phyloP scores from a whole-genome alignment of 2,797 vertebrate genomes.

The Manis javanica region DNA sequence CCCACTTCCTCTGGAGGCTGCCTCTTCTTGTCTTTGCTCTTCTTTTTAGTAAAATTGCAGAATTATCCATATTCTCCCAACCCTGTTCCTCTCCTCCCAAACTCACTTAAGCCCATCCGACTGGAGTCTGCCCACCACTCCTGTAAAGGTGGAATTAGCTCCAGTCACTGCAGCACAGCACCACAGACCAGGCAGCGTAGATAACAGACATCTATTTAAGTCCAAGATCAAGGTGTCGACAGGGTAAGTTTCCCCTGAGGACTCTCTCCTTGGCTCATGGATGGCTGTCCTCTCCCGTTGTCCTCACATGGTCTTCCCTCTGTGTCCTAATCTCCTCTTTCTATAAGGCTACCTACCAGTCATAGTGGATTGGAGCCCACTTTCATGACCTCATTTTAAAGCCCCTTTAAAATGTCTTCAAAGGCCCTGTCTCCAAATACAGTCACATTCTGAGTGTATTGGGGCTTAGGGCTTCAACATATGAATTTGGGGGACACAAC shows the following conservation, averaged over 20 bases:
- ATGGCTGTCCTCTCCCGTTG: background rate
- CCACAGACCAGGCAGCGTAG: background rate
- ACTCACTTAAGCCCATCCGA: fast-evolving
- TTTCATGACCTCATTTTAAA: background rate
- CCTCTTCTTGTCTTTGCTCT: background rate
- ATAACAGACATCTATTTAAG: background rate
- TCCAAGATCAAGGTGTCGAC: background rate
- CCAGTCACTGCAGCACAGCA: fast-evolving
- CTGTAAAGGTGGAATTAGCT: background rate
- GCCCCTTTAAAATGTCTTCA: background rate
- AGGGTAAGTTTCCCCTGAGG: background rate
- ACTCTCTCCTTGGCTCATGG: background rate
- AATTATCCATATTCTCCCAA: background rate
- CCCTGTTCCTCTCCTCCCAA: background rate
- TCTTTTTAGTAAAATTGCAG: background rate
- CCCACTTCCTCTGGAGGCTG: background rate
- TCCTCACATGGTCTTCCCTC: background rate
- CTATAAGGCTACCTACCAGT: background rate
- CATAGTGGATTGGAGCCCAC: background rate
- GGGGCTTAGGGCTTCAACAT: background rate
- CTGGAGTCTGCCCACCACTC: fast-evolving
- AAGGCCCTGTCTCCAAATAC: background rate
- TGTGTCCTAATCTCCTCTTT: background rate
- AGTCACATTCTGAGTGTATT: background rate
- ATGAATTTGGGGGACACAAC: background rate